phyloP scores from a whole-genome alignment of 2,113 vertebrate species.

The Mormyrus lacerda region DNA sequence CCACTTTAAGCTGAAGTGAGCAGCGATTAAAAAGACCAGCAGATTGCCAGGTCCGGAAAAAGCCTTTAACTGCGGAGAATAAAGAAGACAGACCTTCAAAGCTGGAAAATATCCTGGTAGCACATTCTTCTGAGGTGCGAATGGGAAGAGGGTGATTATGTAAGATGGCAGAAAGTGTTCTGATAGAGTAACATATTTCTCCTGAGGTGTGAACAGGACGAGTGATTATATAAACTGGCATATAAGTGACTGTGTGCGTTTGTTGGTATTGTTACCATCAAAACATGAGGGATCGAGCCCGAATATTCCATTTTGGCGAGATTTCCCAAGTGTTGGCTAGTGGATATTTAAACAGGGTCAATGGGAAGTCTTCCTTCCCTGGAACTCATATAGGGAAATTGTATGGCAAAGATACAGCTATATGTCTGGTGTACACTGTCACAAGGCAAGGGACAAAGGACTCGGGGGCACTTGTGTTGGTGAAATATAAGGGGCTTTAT shows the following conservation, averaged over 20 bases:
- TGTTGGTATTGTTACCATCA: neutral
- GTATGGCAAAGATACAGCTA: neutral
- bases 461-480: neutral
- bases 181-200: constrained; percentile 1
- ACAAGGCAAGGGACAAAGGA: neutral
- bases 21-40: neutral
- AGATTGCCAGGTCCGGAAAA: neutral
- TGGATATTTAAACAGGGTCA: neutral
- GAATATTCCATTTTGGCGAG: neutral
- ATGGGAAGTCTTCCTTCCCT: neutral
- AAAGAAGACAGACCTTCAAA: neutral
- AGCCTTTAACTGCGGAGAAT: neutral
- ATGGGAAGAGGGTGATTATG: neutral
- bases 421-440: neutral
- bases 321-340: neutral
- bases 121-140: neutral
- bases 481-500: neutral
- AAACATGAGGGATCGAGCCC: neutral
- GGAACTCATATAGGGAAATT: neutral
- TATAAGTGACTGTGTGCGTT: neutral
- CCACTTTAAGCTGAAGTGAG: neutral
- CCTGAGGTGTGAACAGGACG: neutral
- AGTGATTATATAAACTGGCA: neutral
- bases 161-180: neutral
- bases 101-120: neutral